Base-by-base conservation (phyloP, 2,797 vertebrate genomes). In the Crocidura indochinensis region DNA sequence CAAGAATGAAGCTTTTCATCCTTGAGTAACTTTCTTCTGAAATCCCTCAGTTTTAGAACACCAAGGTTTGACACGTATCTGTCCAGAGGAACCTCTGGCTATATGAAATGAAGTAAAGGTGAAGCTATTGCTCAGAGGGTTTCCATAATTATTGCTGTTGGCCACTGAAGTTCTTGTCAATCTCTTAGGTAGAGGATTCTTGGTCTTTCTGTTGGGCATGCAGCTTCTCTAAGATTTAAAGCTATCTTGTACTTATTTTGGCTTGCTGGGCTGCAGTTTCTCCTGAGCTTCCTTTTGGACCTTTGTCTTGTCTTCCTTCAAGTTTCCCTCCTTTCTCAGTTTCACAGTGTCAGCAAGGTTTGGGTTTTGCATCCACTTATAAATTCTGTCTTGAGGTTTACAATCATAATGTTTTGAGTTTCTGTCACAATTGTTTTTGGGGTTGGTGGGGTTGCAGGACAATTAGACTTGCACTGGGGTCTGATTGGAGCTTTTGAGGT, bases 221-320 rank as follows among this genome's bases (percentile, higher is more conserved):
- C 71, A 38, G n/a, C 82, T 74, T 90, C 53, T 78, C 47, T 27
- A 56, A 7, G 8, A 24, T 79, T 85, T 74, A 0, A 65, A 56
- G 65, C 78, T 14, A 27, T 83, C n/a, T 31, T 87, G 22, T 24
- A 83, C 74, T 79, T 84, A 79, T 75, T 79, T 77, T 90, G 65
- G 26, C 29, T 91, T 84, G 38, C 38, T 73, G 0, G 73, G 29
- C 44, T 80, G 27, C 5, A 1, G 2, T 92, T 91, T 89, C 22
- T 78, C 80, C 75, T 84, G 24, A 80, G 85, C 19, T 84, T 47
- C 74, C 31, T 75, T 14, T 73, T 81, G 15, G 10, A 44, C 9
- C 24, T 10, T 29, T 79, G 11, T 8, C 19, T 49, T 12, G 22
- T 65, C 12, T 83, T 49, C 44, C 22, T 27, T 56, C 22, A 67